Percentiles rank a stretch among this genome's conserved stretches.
Evolutionary conservation across 2,888 invertebrate species (phyloP).

Genomic region (Tetropium fuscum): DNA sequence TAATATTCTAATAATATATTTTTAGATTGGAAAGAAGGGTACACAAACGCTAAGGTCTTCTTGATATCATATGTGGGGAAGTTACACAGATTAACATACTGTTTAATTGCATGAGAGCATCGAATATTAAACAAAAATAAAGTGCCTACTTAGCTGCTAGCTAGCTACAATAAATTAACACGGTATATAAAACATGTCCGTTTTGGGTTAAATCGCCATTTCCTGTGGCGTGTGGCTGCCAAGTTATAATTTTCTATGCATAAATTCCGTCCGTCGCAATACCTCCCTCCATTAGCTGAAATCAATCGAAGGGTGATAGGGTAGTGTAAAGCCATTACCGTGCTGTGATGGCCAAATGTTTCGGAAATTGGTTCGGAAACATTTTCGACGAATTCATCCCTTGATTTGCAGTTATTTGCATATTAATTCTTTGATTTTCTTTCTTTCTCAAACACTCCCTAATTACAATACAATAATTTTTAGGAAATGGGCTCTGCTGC

Average conservation of each 20-base stretch:
- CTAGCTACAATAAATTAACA: background rate
- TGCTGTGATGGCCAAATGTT: conserved; percentile 57
- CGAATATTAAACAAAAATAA: too few relatives aligned
- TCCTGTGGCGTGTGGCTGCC: background rate
- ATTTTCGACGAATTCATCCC: conserved; percentile 56
- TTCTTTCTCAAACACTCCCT: conserved; percentile 32
- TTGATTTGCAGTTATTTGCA: conserved; percentile 62
- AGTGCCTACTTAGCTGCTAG: too few relatives aligned
- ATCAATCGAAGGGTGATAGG: conserved; percentile 51
- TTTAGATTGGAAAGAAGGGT: too few relatives aligned
- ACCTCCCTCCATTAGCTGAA: conserved; percentile 47
- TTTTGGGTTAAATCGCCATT: background rate
- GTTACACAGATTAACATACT: too few relatives aligned
- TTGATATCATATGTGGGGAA: too few relatives aligned
- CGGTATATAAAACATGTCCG: background rate
- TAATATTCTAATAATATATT: too few relatives aligned
- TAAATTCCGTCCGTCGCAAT: conserved; percentile 37
- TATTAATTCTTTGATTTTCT: conserved; percentile 54
- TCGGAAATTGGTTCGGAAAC: conserved; percentile 62
- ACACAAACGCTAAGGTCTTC: too few relatives aligned
- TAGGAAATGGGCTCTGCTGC: conserved; percentile 31
- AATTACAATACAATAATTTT: conserved; percentile 39
- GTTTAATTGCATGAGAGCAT: too few relatives aligned
- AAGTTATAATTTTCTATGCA: conserved; percentile 41
- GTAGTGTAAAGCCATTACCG: conserved; percentile 49